Conservation (phyloP, 2,888 invertebrate species). For the Trichacis sp. region DNA sequence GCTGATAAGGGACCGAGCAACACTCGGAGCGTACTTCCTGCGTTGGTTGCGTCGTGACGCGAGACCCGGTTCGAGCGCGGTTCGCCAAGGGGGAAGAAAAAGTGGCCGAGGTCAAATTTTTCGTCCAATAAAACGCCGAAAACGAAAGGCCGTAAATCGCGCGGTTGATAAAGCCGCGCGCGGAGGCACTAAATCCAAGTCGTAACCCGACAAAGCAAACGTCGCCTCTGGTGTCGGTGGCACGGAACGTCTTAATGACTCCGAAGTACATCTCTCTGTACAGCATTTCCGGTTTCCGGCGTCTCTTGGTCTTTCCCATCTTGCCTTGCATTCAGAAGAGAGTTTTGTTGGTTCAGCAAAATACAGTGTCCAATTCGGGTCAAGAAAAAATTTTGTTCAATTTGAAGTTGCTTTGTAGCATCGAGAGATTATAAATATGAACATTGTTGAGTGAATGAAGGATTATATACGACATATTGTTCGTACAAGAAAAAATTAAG, state of each 20-base stretch:
- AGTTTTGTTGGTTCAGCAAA: too few species aligned
- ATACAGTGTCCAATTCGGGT: too few species aligned
- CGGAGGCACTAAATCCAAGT: constrained; percentile 12
- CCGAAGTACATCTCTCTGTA: constrained; percentile 32
- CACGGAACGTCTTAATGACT: constrained; percentile 48
- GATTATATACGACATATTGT: too few species aligned
- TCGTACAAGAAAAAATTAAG: too few species aligned
- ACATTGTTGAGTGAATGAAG: too few species aligned
- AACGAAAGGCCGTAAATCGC: constrained; percentile 2
- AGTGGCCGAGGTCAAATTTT: background rate
- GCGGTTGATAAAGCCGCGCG: constrained; percentile 7
- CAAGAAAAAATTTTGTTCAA: too few species aligned
- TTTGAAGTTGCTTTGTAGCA: too few species aligned
- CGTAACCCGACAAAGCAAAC: constrained; percentile 21
- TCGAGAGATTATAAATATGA: too few species aligned
- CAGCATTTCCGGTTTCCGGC: constrained; percentile 41
- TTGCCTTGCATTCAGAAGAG: too few species aligned
- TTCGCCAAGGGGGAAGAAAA: background rate
- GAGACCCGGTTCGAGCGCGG: background rate
- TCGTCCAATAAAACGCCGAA: background rate
- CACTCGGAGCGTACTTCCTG: constrained; percentile 62
- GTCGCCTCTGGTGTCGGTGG: constrained; percentile 25
- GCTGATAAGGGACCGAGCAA: constrained; percentile 62
- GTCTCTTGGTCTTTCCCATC: constrained; percentile 24
- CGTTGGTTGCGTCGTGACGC: constrained; percentile 6